Evolutionary conservation across 2,113 vertebrate genomes (phyloP).

Genomic region (Gadus chalcogrammus): DNA sequence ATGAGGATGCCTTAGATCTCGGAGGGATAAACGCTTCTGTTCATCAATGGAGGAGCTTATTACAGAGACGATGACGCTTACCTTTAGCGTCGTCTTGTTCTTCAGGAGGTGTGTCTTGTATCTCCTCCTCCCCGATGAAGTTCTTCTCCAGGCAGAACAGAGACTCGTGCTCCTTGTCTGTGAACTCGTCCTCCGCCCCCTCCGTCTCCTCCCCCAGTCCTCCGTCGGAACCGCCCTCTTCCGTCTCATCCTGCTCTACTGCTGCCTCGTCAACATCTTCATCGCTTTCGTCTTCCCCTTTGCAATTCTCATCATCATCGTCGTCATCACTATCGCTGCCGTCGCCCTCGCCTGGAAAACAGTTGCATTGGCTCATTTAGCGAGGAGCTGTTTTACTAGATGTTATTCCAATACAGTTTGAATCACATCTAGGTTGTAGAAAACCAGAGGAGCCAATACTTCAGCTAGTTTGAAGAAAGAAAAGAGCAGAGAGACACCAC

Average conservation of each 20-base stretch:
- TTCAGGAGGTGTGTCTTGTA: not conserved
- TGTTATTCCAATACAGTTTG: too few relatives aligned
- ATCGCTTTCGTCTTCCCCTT: slow-evolving; percentile 53
- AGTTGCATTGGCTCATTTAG: not conserved
- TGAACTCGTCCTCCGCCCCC: slow-evolving; percentile 72
- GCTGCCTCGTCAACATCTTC: slow-evolving; percentile 33
- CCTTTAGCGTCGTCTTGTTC: slow-evolving; percentile 34
- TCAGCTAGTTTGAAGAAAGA: too few relatives aligned
- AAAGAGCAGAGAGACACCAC: too few relatives aligned
- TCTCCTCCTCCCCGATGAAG: slow-evolving; percentile 69
- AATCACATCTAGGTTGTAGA: too few relatives aligned
- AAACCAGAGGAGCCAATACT: too few relatives aligned
- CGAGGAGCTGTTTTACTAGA: not conserved
- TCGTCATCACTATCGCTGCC: not conserved
- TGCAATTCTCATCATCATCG: slow-evolving; percentile 61
- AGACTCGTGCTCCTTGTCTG: slow-evolving; percentile 82
- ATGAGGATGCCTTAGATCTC: too few relatives aligned
- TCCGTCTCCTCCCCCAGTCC: slow-evolving; percentile 1
- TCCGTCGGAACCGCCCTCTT: slow-evolving; percentile 13
- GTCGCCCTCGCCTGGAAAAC: slow-evolving; percentile 30
- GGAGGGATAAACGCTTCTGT: not conserved
- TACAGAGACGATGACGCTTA: slow-evolving; percentile 8
- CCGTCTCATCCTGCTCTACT: not conserved
- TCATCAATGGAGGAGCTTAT: not conserved
- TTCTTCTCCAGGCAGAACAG: slow-evolving; percentile 92